These are phyloP conservation scores for Minunthozetes semirufus DNA, from an alignment of 2,888 invertebrate species.

Conservation along the genomic window DNA sequence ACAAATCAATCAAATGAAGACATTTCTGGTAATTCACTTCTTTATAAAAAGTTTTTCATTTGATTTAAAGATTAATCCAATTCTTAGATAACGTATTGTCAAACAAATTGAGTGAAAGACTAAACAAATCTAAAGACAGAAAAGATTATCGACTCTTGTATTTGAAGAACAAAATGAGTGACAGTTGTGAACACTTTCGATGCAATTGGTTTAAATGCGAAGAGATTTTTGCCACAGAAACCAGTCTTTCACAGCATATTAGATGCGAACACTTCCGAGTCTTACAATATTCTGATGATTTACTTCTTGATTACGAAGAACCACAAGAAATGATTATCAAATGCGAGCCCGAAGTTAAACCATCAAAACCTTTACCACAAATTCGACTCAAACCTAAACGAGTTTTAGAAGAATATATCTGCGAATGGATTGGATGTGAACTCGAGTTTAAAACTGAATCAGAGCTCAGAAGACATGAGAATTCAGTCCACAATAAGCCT, in stretches of 20 bases:
- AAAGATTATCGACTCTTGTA: neutral
- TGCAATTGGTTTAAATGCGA: conserved; percentile 17
- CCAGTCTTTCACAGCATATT: neutral
- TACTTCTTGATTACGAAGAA: neutral
- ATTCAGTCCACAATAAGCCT: neutral
- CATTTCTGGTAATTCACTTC: neutral
- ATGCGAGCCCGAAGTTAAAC: neutral
- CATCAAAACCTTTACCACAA: no score
- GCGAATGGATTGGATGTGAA: conserved; percentile 23
- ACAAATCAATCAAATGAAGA: neutral
- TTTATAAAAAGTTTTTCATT: neutral
- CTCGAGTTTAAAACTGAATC: neutral
- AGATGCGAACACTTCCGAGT: neutral
- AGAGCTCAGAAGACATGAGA: neutral
- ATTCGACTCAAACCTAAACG: neutral
- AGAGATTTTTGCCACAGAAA: neutral
- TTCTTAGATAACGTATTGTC: neutral
- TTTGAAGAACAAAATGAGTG: neutral
- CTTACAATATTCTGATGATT: neutral
- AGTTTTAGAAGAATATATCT: neutral
- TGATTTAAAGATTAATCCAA: no score
- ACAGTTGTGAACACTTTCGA: neutral
- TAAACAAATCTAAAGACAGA: neutral
- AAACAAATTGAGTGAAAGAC: neutral
- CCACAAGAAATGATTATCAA: neutral